A percentile compares a stretch with the other conserved stretches of the same genome.
These are phyloP conservation scores for Ochotona princeps DNA, from an alignment of 2,113 vertebrate species.

Conservation along the genomic window DNA sequence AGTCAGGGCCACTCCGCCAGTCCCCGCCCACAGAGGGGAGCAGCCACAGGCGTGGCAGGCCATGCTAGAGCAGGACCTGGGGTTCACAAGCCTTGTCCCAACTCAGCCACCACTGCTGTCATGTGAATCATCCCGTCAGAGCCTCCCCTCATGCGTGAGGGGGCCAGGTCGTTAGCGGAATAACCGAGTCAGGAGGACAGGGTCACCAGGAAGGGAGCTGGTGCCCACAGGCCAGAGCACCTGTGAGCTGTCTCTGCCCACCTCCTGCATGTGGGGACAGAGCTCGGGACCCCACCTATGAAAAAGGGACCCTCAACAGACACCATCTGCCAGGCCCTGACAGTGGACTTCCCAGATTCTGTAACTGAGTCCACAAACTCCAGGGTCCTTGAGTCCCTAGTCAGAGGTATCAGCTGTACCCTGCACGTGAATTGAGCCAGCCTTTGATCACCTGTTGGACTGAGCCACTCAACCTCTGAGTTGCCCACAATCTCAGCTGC, in stretches of 20 bases:
- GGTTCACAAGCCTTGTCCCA: background rate
- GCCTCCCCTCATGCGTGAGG: too few species aligned
- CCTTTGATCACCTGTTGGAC: background rate
- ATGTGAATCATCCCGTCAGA: background rate
- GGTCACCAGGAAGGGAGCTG: too few species aligned
- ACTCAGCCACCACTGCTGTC: too few species aligned
- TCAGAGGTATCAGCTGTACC: too few species aligned
- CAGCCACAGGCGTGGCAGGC: too few species aligned
- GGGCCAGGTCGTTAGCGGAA: background rate
- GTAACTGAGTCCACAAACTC: too few species aligned
- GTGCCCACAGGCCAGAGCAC: too few species aligned
- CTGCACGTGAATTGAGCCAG: too few species aligned
- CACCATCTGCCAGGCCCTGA: background rate
- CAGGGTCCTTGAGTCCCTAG: too few species aligned
- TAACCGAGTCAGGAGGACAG: background rate
- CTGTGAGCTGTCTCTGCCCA: background rate
- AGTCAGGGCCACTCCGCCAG: too few species aligned
- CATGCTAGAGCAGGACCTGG: too few species aligned
- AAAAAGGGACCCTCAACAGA: background rate
- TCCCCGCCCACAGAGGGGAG: too few species aligned
- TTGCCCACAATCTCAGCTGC: background rate
- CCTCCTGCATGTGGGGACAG: background rate
- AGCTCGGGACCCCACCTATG: background rate
- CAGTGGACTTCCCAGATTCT: background rate
- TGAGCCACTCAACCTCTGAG: background rate